These are phyloP conservation scores for Lamprologus callipterus DNA, from an alignment of 2,113 vertebrate species.

Conservation along the genomic window DNA sequence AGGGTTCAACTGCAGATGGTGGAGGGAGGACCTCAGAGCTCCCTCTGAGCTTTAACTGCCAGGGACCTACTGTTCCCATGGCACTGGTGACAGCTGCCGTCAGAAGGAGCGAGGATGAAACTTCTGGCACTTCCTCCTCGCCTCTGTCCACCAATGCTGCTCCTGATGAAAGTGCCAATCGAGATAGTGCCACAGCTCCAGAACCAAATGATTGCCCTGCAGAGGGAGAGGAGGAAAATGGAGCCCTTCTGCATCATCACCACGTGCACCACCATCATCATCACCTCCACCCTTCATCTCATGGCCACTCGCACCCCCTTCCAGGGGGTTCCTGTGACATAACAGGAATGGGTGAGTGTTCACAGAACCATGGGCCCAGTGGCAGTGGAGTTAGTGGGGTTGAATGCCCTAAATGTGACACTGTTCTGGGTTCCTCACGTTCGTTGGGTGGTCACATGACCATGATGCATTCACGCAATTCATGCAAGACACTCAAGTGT, in stretches of 20 bases:
- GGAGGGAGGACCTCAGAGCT: constrained; percentile 82
- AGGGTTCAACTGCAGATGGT: constrained; percentile 79
- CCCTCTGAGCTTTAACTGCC: constrained; percentile 99
- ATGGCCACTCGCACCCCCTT: constrained; percentile 74
- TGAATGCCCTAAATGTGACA: constrained; percentile 98
- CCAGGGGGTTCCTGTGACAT: constrained; percentile 87
- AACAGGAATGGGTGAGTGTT: constrained; percentile 83
- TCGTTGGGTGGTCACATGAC: constrained; percentile 99
- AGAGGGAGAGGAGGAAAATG: constrained; percentile 88
- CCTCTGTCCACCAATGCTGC: constrained; percentile 68
- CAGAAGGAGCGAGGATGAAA: constrained; percentile 88
- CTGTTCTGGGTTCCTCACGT: constrained; percentile 92
- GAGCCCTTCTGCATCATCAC: constrained; percentile 76
- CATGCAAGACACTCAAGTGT: constrained; percentile 99
- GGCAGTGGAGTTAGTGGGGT: constrained; percentile 81
- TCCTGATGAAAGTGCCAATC: constrained; percentile 98
- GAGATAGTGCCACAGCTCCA: constrained; percentile 97
- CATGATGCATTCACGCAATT: constrained; percentile 99
- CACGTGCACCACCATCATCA: constrained; percentile 74
- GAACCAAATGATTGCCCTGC: constrained; percentile 96
- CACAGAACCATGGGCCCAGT: constrained; percentile 83
- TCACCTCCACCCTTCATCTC: constrained; percentile 70
- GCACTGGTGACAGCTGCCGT: constrained; percentile 75
- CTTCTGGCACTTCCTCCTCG: constrained; percentile 65
- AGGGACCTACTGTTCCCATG: constrained; percentile 73